These are phyloP conservation scores for Actinia tenebrosa DNA, from an alignment of 64 coral and sea anemone species.

Conservation along the genomic window DNA sequence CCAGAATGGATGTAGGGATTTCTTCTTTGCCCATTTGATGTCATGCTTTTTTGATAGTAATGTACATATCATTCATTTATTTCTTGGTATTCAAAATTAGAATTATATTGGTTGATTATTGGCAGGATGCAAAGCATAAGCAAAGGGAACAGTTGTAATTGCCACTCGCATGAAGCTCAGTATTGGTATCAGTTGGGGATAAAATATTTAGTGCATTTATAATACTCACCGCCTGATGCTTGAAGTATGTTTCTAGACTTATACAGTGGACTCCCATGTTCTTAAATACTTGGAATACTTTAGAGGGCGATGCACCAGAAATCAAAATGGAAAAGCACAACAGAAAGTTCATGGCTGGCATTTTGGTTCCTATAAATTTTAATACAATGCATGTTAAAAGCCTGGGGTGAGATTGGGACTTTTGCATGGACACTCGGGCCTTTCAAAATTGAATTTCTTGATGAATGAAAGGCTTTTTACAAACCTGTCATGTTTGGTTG, in stretches of 20 bases:
- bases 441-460: background rate
- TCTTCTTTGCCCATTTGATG: too few species aligned
- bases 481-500: constrained; percentile 28
- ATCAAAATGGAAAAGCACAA: constrained; percentile 20
- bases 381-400: background rate
- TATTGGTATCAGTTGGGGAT: too few species aligned
- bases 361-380: constrained; percentile 9
- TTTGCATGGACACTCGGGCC: background rate
- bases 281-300: constrained; percentile 11
- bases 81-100: too few species aligned
- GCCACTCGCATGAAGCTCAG: too few species aligned
- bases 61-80: too few species aligned
- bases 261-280: background rate
- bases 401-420: background rate
- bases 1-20: too few species aligned
- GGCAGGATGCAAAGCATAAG: too few species aligned
- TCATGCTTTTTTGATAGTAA: too few species aligned
- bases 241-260: constrained; percentile 10
- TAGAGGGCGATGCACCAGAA: constrained; percentile 19
- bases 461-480: background rate
- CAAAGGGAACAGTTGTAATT: too few species aligned
- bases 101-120: too few species aligned
- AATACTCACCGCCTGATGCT: background rate
- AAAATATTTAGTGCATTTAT: too few species aligned
- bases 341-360: constrained; percentile 35